A percentile compares a stretch with the other conserved stretches of the same genome.
These are phyloP conservation scores for Mus spretus DNA, from an alignment of 2,797 vertebrate species.

Conservation along the genomic window DNA sequence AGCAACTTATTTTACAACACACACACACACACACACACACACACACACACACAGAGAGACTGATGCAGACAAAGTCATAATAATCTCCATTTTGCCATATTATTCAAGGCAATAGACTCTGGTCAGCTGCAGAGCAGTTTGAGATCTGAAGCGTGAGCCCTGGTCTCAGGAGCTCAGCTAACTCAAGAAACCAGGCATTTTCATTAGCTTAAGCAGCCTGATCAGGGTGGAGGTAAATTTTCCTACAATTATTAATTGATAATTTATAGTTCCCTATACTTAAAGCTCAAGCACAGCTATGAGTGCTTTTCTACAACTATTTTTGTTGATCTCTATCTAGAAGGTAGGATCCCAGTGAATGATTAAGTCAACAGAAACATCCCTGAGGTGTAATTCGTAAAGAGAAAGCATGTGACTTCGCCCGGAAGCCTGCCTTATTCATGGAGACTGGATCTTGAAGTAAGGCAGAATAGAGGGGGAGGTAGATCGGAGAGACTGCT, in stretches of 20 bases:
- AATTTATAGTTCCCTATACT: not conserved
- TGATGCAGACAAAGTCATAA: not conserved
- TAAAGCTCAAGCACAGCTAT: not conserved
- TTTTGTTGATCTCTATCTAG: not conserved
- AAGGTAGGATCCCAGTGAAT: not conserved
- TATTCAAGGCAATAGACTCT: conserved; percentile 44
- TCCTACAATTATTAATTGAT: not conserved
- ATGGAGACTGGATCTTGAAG: not conserved
- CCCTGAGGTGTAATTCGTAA: not conserved
- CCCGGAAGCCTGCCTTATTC: not conserved
- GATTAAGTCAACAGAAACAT: not conserved
- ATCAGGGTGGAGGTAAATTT: not conserved
- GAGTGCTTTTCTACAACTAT: not conserved
- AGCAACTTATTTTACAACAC: conserved; percentile 43
- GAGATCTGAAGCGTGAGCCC: conserved; percentile 17
- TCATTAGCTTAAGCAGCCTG: conserved; percentile 28
- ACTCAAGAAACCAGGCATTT: conserved; percentile 47
- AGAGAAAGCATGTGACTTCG: not conserved
- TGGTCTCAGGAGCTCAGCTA: conserved; percentile 11
- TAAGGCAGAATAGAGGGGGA: not conserved
- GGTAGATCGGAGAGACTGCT: not conserved
- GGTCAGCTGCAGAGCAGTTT: not conserved
- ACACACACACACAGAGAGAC: not conserved
- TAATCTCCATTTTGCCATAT: conserved; percentile 24
- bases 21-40: not conserved